phyloP scores from a whole-genome alignment of 2,888 invertebrate species.

The Synanthedon myopaeformis region DNA sequence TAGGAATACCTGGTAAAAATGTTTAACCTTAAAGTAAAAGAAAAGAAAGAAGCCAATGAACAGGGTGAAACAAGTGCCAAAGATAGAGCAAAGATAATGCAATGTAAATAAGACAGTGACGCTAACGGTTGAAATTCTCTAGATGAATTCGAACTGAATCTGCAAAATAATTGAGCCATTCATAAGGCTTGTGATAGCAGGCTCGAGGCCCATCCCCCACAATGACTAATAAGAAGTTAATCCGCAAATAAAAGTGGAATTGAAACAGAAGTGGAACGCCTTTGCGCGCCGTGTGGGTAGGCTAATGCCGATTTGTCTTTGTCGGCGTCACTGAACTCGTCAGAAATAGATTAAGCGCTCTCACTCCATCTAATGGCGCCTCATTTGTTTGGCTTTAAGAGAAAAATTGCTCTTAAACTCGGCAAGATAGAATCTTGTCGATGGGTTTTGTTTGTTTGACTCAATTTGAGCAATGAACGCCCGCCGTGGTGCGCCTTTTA shows the following conservation, averaged over 20 bases:
- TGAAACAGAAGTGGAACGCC: conserved; percentile 68
- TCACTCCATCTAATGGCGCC: conserved; percentile 69
- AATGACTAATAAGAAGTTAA: conserved; percentile 71
- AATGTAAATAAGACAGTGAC: conserved; percentile 19
- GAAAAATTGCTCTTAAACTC: conserved; percentile 68
- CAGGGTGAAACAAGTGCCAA: no score
- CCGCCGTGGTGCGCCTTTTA: conserved; percentile 15
- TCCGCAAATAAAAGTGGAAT: conserved; percentile 71
- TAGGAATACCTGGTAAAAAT: no score
- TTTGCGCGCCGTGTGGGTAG: conserved; percentile 65
- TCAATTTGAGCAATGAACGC: conserved; percentile 32
- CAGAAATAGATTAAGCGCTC: conserved; percentile 72
- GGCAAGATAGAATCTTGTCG: conserved; percentile 57
- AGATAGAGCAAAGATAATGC: background rate
- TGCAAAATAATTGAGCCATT: conserved; percentile 65
- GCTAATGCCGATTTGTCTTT: conserved; percentile 70
- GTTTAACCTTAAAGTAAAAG: no score
- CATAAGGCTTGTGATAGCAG: conserved; percentile 65
- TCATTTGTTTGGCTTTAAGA: conserved; percentile 70
- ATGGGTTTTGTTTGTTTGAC: conserved; percentile 60
- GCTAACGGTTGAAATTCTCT: conserved; percentile 21
- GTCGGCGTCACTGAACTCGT: conserved; percentile 72
- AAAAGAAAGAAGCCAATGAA: no score
- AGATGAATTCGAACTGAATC: conserved; percentile 41
- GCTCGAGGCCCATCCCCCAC: conserved; percentile 43